Percentiles rank a stretch among this genome's conserved stretches.
These are phyloP conservation scores for Arrhamphus sclerolepis DNA, from an alignment of 2,797 vertebrate genomes.

Conservation along the genomic window DNA sequence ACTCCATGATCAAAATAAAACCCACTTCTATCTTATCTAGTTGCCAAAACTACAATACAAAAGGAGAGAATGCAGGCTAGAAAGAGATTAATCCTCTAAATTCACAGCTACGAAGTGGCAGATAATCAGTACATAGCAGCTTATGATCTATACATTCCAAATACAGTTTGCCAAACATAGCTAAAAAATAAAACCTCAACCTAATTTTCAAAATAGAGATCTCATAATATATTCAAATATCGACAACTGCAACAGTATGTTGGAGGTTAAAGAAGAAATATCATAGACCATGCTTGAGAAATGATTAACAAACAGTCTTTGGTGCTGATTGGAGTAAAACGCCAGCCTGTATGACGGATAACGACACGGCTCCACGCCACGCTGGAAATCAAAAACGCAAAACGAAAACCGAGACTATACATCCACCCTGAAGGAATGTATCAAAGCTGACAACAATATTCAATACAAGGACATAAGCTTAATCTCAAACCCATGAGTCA, in stretches of 20 bases:
- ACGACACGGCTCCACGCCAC: slow-evolving; percentile 63
- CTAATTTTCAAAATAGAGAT: slow-evolving; percentile 81
- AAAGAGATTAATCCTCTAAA: slow-evolving; percentile 96
- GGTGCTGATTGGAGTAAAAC: slow-evolving; percentile 86
- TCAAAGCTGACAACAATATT: slow-evolving; percentile 89
- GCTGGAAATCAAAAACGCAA: slow-evolving; percentile 9
- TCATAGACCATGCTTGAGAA: slow-evolving; percentile 91
- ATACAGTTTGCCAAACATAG: slow-evolving; percentile 93
- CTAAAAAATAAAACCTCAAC: slow-evolving; percentile 89
- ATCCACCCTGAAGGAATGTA: slow-evolving; percentile 99
- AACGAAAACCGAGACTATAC: slow-evolving; percentile 64
- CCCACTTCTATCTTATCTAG: slow-evolving; percentile 88
- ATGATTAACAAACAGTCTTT: slow-evolving; percentile 95
- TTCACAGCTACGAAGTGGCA: slow-evolving; percentile 99
- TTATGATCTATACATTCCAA: slow-evolving; percentile 99
- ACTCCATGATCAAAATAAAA: slow-evolving; percentile 80
- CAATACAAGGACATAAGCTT: slow-evolving; percentile 80
- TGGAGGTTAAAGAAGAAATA: slow-evolving; percentile 89
- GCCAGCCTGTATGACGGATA: slow-evolving; percentile 68
- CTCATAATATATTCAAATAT: slow-evolving; percentile 78
- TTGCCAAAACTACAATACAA: slow-evolving; percentile 87
- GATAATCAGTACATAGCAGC: slow-evolving; percentile 98
- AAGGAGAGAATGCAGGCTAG: slow-evolving; percentile 91
- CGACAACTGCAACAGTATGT: slow-evolving; percentile 82
- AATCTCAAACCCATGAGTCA: slow-evolving; percentile 74